A percentile compares a stretch with the other conserved stretches of the same genome.
Evolutionary conservation across 2,888 invertebrate species (phyloP).

Genomic region (Omphaloscelis lunosa): DNA sequence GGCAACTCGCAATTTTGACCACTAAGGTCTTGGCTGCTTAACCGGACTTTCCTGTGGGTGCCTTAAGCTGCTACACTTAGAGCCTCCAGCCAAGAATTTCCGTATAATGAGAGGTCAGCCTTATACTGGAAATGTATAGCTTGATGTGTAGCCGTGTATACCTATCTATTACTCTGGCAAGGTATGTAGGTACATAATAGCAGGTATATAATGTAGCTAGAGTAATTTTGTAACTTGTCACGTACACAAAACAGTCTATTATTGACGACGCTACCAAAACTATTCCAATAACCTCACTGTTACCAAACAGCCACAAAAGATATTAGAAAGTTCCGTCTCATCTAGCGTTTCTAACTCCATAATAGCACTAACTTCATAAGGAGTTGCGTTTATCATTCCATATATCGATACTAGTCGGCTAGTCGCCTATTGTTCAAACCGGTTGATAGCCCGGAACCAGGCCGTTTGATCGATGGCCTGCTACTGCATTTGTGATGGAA

Average conservation of each 20-base stretch:
- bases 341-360: constrained; percentile 44
- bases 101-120: no score
- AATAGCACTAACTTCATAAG: constrained; percentile 41
- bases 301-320: not conserved
- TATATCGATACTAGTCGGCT: constrained; percentile 64
- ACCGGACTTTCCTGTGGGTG: no score
- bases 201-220: not conserved
- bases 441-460: constrained; percentile 54
- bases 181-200: no score
- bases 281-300: not conserved
- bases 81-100: no score
- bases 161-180: not conserved
- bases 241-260: not conserved
- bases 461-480: constrained; percentile 52
- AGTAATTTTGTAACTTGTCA: not conserved
- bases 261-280: not conserved
- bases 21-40: no score
- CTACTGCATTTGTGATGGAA: constrained; percentile 48
- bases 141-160: no score
- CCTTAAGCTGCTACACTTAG: no score
- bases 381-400: constrained; percentile 67
- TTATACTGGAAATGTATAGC: no score
- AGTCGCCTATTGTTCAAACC: constrained; percentile 71
- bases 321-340: constrained; percentile 36
- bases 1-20: no score